phyloP scores from a whole-genome alignment of 2,113 vertebrate genomes.

The Ranitomeya imitator region DNA sequence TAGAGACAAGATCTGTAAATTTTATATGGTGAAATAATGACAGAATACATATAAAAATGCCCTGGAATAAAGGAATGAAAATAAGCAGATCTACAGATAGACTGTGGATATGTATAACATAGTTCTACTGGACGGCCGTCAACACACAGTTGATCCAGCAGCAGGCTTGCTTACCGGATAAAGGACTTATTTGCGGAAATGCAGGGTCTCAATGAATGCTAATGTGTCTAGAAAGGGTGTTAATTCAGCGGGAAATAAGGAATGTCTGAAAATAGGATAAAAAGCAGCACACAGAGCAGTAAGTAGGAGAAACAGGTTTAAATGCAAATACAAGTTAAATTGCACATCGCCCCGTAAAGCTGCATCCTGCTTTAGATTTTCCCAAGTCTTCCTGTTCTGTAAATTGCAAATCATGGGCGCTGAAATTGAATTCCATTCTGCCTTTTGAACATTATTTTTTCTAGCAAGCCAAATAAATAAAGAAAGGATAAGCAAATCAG shows the following conservation, averaged over 20 bases:
- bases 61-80: not conserved
- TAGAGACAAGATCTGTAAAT: not conserved
- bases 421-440: conserved; percentile 46
- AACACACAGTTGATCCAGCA: conserved; percentile 31
- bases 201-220: conserved; percentile 41
- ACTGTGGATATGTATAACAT: conserved; percentile 1
- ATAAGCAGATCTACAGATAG: not conserved
- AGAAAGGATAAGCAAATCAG: conserved; percentile 59
- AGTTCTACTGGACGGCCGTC: not conserved
- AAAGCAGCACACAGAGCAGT: conserved; percentile 46
- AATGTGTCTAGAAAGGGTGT: conserved; percentile 41
- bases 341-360: conserved; percentile 27
- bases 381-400: conserved; percentile 35
- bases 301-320: conserved; percentile 53
- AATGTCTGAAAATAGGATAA: conserved; percentile 46
- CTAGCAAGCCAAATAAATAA: conserved; percentile 45
- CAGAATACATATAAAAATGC: not conserved
- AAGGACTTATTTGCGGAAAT: conserved; percentile 39
- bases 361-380: conserved; percentile 8
- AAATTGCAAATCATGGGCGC: conserved; percentile 44
- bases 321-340: conserved; percentile 48
- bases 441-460: conserved; percentile 52
- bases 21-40: not conserved
- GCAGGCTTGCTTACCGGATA: conserved; percentile 17
- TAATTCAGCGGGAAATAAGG: conserved; percentile 55